Base-by-base conservation (phyloP, 23 tunicate species). In the Botrylloides violaceus region DNA sequence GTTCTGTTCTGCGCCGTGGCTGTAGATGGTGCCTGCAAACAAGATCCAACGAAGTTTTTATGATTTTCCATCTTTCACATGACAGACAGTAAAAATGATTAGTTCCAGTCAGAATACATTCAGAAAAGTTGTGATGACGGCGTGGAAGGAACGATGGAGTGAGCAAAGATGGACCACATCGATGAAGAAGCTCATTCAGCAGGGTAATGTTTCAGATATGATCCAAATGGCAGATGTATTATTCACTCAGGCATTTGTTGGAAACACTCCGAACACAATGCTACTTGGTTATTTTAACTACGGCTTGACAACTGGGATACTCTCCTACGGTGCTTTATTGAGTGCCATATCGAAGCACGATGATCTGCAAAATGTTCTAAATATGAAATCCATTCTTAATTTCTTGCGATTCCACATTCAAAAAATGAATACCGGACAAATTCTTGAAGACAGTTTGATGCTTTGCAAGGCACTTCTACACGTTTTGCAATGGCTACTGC, bases 261-360 rank as follows among this genome's bases (percentile, higher is more conserved):
- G 97, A n/a, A 70, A 73, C n/a, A 19, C 82, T 29, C 97, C 97
- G 1, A 90, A 90, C 49, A 1, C 72, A 25, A 29, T 75, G 18
- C 70, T 90, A 31, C 32, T 90, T 0, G 38, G 65, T 1, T 79
- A 90, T 47, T 55, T 90, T 28, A 65, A 71, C 61, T 70, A 79
- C 59, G 85, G 81, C 24, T 28, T 90, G 4, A 82, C 70, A 3
- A 29, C 81, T 1, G 85, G 86, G 1, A 66, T 75, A 7, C 53
- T 90, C 34, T 79, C 90, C 2, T 90, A 90, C 66, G 85, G 84
- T 47, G 76, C 97, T 1, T 81, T 90, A n/a, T 64, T 90, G 36
- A 83, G 75, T 31, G 90, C 97, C 9, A 75, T 90, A 34, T 66
- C 97, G 34, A 90, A 90, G 43, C 90, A 90, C 73, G 90, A 83